phyloP scores from a whole-genome alignment of 2,113 vertebrate genomes.

The Blennius ocellaris region DNA sequence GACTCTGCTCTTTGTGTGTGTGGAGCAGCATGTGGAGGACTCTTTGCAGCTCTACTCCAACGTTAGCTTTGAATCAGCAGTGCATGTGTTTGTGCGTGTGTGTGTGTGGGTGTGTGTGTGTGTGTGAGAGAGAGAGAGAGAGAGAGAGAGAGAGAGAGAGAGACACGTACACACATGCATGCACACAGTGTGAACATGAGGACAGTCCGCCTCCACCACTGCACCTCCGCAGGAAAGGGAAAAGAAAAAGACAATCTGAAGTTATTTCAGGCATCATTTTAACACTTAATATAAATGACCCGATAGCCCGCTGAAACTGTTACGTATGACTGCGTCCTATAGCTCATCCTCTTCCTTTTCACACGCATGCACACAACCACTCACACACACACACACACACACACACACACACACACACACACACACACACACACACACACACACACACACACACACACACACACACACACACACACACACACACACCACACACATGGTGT shows the following conservation, averaged over 20 bases:
- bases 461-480: background rate
- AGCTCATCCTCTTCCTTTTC: background rate
- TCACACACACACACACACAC: constrained; percentile 10
- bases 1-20: background rate
- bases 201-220: constrained; percentile 52
- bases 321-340: constrained; percentile 13
- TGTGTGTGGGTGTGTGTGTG: too few relatives aligned
- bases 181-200: constrained; percentile 32
- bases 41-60: constrained; percentile 29
- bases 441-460: background rate
- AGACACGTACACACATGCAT: constrained; percentile 2
- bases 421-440: constrained; percentile 10
- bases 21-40: background rate
- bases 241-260: constrained; percentile 29
- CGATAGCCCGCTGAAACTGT: constrained; percentile 6
- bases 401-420: background rate
- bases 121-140: too few relatives aligned
- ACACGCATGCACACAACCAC: background rate
- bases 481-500: background rate
- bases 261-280: constrained; percentile 53
- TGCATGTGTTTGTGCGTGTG: constrained; percentile 4
- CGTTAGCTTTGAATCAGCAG: constrained; percentile 30
- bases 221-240: constrained; percentile 39
- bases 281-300: constrained; percentile 39
- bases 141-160: too few relatives aligned